A percentile compares a stretch with the other conserved stretches of the same genome.
Evolutionary conservation across 1,140 invertebrate species (phyloP).

Genomic region (Leptestheria dahalacensis): DNA sequence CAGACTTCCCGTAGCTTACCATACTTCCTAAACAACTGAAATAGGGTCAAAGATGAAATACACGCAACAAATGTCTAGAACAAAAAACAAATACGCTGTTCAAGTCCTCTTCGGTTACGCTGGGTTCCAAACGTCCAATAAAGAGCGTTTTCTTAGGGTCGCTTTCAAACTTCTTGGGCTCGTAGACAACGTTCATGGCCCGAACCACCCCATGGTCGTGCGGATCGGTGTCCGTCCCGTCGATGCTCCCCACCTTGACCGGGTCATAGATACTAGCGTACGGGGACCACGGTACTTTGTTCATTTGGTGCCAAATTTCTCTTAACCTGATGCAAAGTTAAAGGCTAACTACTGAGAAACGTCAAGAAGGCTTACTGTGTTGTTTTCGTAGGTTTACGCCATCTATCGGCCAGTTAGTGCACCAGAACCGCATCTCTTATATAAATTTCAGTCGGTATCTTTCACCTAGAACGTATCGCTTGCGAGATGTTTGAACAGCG

Average conservation of each 20-base stretch:
- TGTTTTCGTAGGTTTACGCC: too few species aligned
- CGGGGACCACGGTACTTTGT: slow-evolving; percentile 37
- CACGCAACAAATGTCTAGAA: not conserved
- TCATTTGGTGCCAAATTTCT: too few species aligned
- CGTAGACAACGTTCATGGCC: slow-evolving; percentile 52
- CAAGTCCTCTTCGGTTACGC: slow-evolving; percentile 40
- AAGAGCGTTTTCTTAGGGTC: slow-evolving; percentile 47
- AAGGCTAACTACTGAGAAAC: too few species aligned
- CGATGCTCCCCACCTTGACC: slow-evolving; percentile 61
- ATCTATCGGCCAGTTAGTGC: too few species aligned
- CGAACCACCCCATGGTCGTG: slow-evolving; percentile 63
- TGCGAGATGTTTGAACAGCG: too few species aligned
- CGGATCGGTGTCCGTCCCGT: slow-evolving; percentile 63
- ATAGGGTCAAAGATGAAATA: slow-evolving; percentile 15
- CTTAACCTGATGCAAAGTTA: too few species aligned
- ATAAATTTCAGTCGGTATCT: too few species aligned
- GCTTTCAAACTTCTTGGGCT: slow-evolving; percentile 45
- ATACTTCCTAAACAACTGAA: slow-evolving; percentile 45
- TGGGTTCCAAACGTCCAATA: slow-evolving; percentile 55
- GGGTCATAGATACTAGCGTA: slow-evolving; percentile 43
- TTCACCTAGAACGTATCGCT: too few species aligned
- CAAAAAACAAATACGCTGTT: slow-evolving; percentile 21
- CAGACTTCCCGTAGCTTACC: slow-evolving; percentile 49
- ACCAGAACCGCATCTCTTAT: too few species aligned
- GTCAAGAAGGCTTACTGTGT: too few species aligned